phyloP scores from a whole-genome alignment of 2,888 invertebrate species.

The Hirtodrosophila duncani region DNA sequence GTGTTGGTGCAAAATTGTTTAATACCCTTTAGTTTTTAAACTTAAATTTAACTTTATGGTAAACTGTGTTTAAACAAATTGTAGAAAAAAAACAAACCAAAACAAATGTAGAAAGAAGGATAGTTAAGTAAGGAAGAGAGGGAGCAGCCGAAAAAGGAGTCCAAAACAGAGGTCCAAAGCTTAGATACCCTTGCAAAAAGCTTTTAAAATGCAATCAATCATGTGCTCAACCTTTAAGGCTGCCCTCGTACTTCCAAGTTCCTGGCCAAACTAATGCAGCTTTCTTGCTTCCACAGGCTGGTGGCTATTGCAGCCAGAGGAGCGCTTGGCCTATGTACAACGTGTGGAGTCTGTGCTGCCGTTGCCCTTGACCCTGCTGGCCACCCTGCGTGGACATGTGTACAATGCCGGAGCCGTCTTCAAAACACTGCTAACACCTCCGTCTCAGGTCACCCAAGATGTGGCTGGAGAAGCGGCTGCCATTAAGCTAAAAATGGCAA shows the following conservation, averaged over 20 bases:
- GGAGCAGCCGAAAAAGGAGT: no score
- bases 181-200: no score
- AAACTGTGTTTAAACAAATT: not conserved
- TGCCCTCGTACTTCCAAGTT: no score
- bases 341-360: slow-evolving; percentile 64
- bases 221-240: no score
- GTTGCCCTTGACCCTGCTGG: slow-evolving; percentile 62
- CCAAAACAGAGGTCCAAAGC: no score
- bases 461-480: slow-evolving; percentile 28
- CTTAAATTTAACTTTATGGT: no score
- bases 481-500: slow-evolving; percentile 48
- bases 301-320: slow-evolving; percentile 70
- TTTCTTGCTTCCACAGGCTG: slow-evolving; percentile 62
- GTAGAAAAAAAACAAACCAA: slow-evolving; percentile 17
- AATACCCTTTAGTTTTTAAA: not conserved
- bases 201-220: no score
- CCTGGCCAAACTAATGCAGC: slow-evolving; percentile 48
- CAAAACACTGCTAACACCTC: slow-evolving; percentile 24
- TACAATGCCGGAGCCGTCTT: slow-evolving; percentile 45
- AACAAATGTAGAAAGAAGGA: slow-evolving; percentile 75
- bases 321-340: slow-evolving; percentile 75
- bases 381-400: slow-evolving; percentile 52
- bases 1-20: slow-evolving; percentile 33
- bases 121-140: no score
- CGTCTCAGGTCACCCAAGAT: no score